phyloP scores from a whole-genome alignment of 2,888 invertebrate genomes.

The Meloe dianella region DNA sequence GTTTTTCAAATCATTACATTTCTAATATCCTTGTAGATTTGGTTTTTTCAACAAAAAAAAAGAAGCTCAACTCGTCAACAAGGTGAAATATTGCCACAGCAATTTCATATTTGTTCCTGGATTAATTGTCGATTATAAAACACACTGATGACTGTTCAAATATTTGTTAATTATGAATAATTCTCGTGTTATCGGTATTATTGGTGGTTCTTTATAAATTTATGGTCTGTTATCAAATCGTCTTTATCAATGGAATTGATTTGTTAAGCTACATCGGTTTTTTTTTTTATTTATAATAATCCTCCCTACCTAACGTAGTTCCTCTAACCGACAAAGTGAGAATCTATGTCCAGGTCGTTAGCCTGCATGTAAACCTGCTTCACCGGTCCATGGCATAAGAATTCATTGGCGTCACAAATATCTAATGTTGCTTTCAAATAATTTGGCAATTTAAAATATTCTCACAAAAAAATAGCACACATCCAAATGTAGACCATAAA shows the following conservation, averaged over 20 bases:
- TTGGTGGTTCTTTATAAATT: not conserved
- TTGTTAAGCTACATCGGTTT: conserved; percentile 26
- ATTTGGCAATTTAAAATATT: not conserved
- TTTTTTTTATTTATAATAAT: conserved; percentile 16
- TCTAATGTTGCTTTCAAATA: not conserved
- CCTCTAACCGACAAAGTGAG: conserved; percentile 52
- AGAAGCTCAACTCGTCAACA: not conserved
- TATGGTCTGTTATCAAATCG: conserved; percentile 3
- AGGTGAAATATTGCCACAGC: too few species aligned
- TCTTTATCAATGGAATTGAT: conserved; percentile 29
- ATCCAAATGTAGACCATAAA: too few species aligned
- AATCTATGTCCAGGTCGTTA: conserved; percentile 53
- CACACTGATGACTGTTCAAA: conserved; percentile 4
- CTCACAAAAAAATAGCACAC: not conserved
- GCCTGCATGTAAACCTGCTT: conserved; percentile 52
- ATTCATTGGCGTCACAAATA: conserved; percentile 44
- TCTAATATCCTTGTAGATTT: not conserved
- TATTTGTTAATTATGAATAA: too few species aligned
- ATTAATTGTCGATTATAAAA: conserved; percentile 13
- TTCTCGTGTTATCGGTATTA: not conserved
- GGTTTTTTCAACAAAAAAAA: not conserved
- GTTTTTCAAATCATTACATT: not conserved
- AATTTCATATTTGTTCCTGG: conserved; percentile 1
- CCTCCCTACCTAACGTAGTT: conserved; percentile 40
- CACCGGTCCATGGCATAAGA: conserved; percentile 49